These are phyloP conservation scores for Characodon lateralis DNA, from an alignment of 2,797 vertebrate genomes.

Conservation along the genomic window DNA sequence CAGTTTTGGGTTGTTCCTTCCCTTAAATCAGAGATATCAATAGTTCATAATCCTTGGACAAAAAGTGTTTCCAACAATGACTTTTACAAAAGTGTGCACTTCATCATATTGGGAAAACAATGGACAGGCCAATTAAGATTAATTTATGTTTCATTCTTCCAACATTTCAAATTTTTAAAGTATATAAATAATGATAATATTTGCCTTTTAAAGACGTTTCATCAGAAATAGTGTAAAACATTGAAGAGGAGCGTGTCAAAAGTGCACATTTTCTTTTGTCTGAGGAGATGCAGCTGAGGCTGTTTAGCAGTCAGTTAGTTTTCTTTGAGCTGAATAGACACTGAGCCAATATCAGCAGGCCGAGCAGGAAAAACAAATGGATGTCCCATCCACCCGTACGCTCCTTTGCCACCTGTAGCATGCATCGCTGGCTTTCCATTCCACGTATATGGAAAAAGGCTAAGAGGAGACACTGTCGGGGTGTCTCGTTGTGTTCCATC, in stretches of 20 bases:
- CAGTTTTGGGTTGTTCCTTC: neutral
- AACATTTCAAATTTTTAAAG: neutral
- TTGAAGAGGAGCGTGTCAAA: neutral
- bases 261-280: neutral
- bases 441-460: constrained; percentile 35
- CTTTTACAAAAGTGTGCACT: neutral
- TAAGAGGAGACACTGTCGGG: constrained; percentile 52
- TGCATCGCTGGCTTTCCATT: constrained; percentile 68
- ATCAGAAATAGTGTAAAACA: neutral
- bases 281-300: neutral
- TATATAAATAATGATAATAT: neutral
- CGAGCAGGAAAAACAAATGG: constrained; percentile 58
- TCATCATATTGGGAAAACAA: neutral
- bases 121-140: neutral
- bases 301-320: constrained; percentile 34
- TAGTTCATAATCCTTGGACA: too few species aligned
- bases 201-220: neutral
- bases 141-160: neutral
- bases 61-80: neutral
- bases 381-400: constrained; percentile 56
- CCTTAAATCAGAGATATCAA: neutral
- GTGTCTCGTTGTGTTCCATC: constrained; percentile 62
- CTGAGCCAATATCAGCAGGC: constrained; percentile 52
- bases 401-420: constrained; percentile 72
- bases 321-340: constrained; percentile 27